Conservation (phyloP, 2,113 vertebrate species). For the Neogobius melanostomus region DNA sequence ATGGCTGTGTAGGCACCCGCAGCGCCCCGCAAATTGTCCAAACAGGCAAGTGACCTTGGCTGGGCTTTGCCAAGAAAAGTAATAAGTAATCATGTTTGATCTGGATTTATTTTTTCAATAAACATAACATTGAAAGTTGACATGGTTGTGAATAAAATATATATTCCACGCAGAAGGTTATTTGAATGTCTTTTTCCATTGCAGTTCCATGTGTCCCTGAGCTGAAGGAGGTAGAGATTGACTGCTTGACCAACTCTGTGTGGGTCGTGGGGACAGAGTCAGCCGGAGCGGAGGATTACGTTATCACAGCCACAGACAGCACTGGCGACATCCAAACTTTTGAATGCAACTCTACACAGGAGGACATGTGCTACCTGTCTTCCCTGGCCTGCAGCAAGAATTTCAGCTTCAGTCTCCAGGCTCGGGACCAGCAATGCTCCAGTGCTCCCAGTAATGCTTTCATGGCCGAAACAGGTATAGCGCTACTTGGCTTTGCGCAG, state of each 20-base stretch:
- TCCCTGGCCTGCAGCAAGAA: slow-evolving; percentile 69
- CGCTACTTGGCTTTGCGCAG: not conserved
- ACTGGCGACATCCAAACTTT: slow-evolving; percentile 19
- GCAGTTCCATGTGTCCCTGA: slow-evolving; percentile 74
- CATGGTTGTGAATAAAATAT: too few relatives aligned
- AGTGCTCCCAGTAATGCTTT: slow-evolving; percentile 65
- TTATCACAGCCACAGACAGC: slow-evolving; percentile 36
- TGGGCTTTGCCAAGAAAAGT: not conserved
- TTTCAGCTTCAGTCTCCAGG: slow-evolving; percentile 67
- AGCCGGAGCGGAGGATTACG: slow-evolving; percentile 56
- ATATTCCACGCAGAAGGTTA: too few relatives aligned
- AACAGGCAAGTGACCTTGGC: slow-evolving; percentile 57
- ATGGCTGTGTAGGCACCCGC: slow-evolving; percentile 62
- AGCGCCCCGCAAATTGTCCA: slow-evolving; percentile 46
- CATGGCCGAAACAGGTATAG: slow-evolving; percentile 64
- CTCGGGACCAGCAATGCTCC: slow-evolving; percentile 61
- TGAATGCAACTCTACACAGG: slow-evolving; percentile 53
- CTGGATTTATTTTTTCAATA: too few relatives aligned
- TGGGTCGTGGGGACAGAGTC: slow-evolving; percentile 65
- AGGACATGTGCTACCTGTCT: slow-evolving; percentile 55
- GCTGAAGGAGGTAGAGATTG: slow-evolving; percentile 65
- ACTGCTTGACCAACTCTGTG: slow-evolving; percentile 73
- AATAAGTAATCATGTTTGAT: too few relatives aligned
- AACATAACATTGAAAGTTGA: too few relatives aligned
- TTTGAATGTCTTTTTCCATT: not conserved